Conservation (phyloP, 2,888 invertebrate species). For the Pseudoips prasinana region DNA sequence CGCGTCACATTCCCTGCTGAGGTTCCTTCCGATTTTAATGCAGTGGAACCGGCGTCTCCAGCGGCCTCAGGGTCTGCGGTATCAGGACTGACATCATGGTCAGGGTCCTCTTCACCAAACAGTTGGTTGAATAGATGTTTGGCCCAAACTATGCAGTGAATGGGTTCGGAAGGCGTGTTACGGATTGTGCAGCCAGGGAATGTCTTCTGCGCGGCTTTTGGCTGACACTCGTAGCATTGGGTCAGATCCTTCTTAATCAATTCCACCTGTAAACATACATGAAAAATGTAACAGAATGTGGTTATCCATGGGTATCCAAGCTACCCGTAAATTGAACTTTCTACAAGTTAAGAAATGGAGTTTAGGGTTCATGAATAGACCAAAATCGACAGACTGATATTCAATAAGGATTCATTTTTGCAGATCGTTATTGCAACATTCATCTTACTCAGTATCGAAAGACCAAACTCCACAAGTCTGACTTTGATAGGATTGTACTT, state of each 20-base stretch:
- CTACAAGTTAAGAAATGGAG: no score
- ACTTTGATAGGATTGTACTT: no score
- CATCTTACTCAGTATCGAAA: no score
- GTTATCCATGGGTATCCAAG: no score
- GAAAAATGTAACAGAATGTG: no score
- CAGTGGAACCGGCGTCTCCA: conserved; percentile 84
- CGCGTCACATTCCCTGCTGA: conserved; percentile 79
- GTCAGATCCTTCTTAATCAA: conserved; percentile 92
- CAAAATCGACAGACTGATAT: no score
- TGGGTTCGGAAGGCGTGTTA: conserved; percentile 99
- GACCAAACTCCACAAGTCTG: no score
- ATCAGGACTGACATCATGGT: conserved; percentile 98
- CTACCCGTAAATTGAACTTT: no score
- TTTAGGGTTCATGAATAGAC: no score
- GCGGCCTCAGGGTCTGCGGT: conserved; percentile 96
- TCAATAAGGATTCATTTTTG: no score
- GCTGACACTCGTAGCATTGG: conserved; percentile 98
- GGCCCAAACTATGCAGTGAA: conserved; percentile 99
- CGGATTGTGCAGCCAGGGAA: conserved; percentile 99
- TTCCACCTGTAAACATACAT: conserved; percentile 84
- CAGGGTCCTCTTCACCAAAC: conserved; percentile 98
- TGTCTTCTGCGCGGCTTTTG: conserved; percentile 94
- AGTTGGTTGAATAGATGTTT: conserved; percentile 99
- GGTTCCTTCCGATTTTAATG: conserved; percentile 73
- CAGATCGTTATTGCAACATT: no score